Base-by-base conservation (phyloP, 1,140 invertebrate species). In the Parasteatoda tepidariorum region DNA sequence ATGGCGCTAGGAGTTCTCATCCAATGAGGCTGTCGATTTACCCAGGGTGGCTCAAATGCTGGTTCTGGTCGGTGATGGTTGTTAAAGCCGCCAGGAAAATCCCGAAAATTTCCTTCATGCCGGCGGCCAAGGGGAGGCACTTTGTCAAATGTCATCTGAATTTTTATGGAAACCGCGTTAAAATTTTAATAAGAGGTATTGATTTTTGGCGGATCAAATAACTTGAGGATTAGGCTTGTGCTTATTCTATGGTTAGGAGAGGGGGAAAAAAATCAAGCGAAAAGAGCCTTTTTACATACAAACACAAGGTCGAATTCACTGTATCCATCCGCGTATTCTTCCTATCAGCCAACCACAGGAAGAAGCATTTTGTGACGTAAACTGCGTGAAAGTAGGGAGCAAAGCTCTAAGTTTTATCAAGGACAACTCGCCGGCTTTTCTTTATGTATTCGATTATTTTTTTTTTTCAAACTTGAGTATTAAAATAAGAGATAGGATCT, bases 61-160 rank as follows among this genome's bases (percentile, higher is more conserved):
- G 57, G 68, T 54, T 83, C 67, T 2, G 81, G 81, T 48, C 81
- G 24, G 34, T 70, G 79, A 26, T 70, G 79, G 31, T 73, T 55
- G 54, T 64, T 68, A 26, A 66, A 70, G 57, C 68, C 68, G 9
- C 54, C 34, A 2, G 78, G 78, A 48, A 41, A 82, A 22, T 82
- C 78, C 18, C 78, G 78, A 71, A 71, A 82, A 70, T 71, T 82
- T 41, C 66, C 78, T 15, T 82, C 67, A 34, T 70, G 66, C 22
- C 78, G 78, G 0, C 78, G 54, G 22, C 28, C 34, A 18, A 82
- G 48, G 13, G 78, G 66, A 31, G 66, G n/a, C 5, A 82, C 78
- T 62, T 82, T 82, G 24, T 82, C 78, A 71, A 82, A 82, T 38
- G 78, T 82, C 78, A 82, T 82, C 13, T 28, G 74, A 78, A 66